These are phyloP conservation scores for Hypolimnas misippus DNA, from an alignment of 2,888 invertebrate genomes.

Conservation along the genomic window DNA sequence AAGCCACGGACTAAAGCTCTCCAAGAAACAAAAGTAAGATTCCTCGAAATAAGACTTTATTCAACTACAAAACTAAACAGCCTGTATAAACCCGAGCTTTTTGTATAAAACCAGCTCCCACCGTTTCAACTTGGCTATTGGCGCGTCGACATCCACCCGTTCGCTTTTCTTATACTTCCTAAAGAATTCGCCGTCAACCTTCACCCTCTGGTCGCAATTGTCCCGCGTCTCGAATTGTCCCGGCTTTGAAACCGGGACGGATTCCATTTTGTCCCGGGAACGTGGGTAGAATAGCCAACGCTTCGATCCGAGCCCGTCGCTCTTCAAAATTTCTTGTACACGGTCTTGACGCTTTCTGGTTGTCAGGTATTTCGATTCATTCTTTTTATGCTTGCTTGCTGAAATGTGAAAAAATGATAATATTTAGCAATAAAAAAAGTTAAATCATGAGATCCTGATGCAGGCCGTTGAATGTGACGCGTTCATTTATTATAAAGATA, in stretches of 20 bases:
- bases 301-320: constrained; percentile 73
- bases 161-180: constrained; percentile 69
- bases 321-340: constrained; percentile 70
- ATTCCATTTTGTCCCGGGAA: constrained; percentile 42
- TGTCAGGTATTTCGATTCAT: constrained; percentile 64
- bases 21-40: too few relatives aligned
- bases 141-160: constrained; percentile 66
- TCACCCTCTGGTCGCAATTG: constrained; percentile 68
- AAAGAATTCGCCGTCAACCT: constrained; percentile 72
- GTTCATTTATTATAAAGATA: too few relatives aligned
- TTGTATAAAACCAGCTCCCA: constrained; percentile 78
- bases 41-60: constrained; percentile 30
- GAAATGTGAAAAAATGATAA: constrained; percentile 39
- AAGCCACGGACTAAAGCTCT: too few relatives aligned
- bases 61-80: constrained; percentile 53
- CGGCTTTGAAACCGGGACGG: constrained; percentile 34
- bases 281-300: constrained; percentile 75
- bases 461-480: too few relatives aligned
- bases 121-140: constrained; percentile 71
- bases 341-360: constrained; percentile 73
- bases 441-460: too few relatives aligned
- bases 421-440: too few relatives aligned
- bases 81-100: constrained; percentile 75
- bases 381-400: constrained; percentile 71
- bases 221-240: constrained; percentile 48